A percentile compares a stretch with the other conserved stretches of the same genome.
Conservation (phyloP, 2,797 vertebrate species). For the Poecile montanus region DNA sequence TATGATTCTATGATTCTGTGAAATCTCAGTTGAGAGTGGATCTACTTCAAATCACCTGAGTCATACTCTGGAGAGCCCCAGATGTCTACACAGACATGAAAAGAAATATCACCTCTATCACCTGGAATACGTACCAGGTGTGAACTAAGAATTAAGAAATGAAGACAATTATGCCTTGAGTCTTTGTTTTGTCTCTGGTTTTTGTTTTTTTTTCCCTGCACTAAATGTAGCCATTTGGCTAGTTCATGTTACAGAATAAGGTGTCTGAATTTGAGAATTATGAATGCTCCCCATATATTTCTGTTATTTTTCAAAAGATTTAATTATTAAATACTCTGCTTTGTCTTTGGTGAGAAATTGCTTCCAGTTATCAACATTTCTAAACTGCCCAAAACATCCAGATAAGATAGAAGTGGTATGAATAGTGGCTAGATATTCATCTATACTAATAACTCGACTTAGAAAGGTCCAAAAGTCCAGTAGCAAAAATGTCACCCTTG, state of each 20-base stretch:
- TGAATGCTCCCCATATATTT: neutral
- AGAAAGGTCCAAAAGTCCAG: neutral
- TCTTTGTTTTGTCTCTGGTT: neutral
- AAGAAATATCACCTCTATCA: neutral
- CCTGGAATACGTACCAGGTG: neutral
- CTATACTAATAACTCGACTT: neutral
- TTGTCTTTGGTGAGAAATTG: slow-evolving; percentile 18
- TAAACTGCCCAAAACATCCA: slow-evolving; percentile 13
- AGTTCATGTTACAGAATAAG: neutral
- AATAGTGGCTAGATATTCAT: neutral
- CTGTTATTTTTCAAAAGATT: neutral
- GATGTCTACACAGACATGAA: neutral
- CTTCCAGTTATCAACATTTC: slow-evolving; percentile 20
- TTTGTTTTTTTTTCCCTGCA: neutral
- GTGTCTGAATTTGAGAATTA: neutral
- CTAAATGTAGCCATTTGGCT: neutral
- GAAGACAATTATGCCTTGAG: neutral
- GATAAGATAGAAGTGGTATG: slow-evolving; percentile 7
- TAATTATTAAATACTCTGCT: neutral
- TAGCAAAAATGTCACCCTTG: neutral
- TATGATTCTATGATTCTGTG: neutral
- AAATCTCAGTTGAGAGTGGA: neutral
- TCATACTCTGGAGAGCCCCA: neutral
- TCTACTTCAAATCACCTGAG: neutral
- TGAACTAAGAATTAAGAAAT: neutral